Percentiles rank a stretch among this genome's conserved stretches.
Evolutionary conservation across 1,140 invertebrate species (phyloP).

Genomic region (Drosophila rhopaloa): DNA sequence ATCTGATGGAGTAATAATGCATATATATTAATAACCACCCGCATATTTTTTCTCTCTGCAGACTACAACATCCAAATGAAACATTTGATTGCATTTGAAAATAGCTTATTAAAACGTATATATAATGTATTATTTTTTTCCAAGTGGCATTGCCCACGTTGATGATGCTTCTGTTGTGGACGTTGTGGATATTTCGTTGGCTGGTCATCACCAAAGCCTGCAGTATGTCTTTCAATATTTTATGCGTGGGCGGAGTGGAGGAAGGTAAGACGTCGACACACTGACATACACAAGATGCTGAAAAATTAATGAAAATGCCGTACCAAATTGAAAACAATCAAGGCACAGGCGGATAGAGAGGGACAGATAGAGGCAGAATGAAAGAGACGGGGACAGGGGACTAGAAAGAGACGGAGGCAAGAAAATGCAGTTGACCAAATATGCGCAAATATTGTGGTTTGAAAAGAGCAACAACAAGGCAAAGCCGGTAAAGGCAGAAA

Average conservation of each 20-base stretch:
- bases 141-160: constrained; percentile 17
- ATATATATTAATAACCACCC: no score
- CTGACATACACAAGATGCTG: constrained; percentile 53
- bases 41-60: background rate
- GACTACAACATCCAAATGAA: background rate
- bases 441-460: constrained; percentile 81
- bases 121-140: background rate
- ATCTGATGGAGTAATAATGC: no score
- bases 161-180: constrained; percentile 24
- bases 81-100: background rate
- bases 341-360: constrained; percentile 33
- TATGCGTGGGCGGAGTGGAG: constrained; percentile 62
- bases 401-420: constrained; percentile 13
- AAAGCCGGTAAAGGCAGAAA: constrained; percentile 51
- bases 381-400: constrained; percentile 2
- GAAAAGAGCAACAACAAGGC: constrained; percentile 35
- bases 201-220: constrained; percentile 53
- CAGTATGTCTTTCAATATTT: constrained; percentile 73
- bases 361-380: background rate
- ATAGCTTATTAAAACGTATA: background rate
- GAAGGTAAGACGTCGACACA: constrained; percentile 59
- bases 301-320: constrained; percentile 83
- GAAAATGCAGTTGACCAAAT: constrained; percentile 80
- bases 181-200: constrained; percentile 7
- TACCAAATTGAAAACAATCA: constrained; percentile 80